Conservation (phyloP, 2,113 vertebrate genomes). For the Thomomys bottae region DNA sequence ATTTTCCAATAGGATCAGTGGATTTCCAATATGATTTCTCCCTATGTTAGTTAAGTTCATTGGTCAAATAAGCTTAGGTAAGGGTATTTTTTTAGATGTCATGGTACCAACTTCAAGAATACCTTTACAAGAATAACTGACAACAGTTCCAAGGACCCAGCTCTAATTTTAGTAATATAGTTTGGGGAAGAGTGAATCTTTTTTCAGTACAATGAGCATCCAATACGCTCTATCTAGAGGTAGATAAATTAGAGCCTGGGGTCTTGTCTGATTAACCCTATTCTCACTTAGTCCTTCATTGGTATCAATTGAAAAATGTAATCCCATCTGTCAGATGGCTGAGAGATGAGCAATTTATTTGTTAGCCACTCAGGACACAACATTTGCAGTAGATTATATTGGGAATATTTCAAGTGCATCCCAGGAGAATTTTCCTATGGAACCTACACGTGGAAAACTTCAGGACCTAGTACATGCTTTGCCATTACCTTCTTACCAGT, state of each 20-base stretch:
- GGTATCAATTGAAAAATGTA: not conserved
- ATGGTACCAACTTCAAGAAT: conserved; percentile 1
- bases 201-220: not conserved
- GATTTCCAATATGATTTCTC: not conserved
- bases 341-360: not conserved
- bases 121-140: not conserved
- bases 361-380: not conserved
- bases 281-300: not conserved
- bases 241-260: not conserved
- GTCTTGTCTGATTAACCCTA: not conserved
- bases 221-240: not conserved
- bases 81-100: not conserved
- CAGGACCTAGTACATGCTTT: not conserved
- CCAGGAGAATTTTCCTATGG: not conserved
- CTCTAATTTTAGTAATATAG: not conserved
- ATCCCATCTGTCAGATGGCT: not conserved
- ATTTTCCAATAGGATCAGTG: not conserved
- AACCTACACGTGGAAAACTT: not conserved
- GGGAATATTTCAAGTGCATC: not conserved
- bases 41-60: not conserved
- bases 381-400: conserved; percentile 4
- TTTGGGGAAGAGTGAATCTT: not conserved
- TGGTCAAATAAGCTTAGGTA: conserved; percentile 17
- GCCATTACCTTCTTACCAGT: not conserved
- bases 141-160: not conserved